These are phyloP conservation scores for Ptychodera flava DNA, from an alignment of 35 echinoderm and acorn worm species.

Conservation along the genomic window DNA sequence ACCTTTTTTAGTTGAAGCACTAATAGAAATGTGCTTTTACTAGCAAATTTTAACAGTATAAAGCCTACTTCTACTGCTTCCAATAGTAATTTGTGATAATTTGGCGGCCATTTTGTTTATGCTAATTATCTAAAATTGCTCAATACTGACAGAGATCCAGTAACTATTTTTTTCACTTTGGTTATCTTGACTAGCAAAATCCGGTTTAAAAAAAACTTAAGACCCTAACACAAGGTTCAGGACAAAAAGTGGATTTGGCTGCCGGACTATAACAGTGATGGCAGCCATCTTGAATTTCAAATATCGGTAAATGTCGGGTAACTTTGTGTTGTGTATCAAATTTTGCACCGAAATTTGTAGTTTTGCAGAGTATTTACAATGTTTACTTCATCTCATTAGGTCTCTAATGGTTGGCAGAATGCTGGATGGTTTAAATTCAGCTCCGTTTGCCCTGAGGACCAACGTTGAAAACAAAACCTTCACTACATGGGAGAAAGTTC, in stretches of 20 bases:
- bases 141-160: too few relatives aligned
- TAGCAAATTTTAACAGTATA: too few relatives aligned
- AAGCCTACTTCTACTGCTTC: too few relatives aligned
- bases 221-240: not conserved
- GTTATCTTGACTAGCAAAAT: too few relatives aligned
- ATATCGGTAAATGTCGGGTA: not conserved
- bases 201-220: too few relatives aligned
- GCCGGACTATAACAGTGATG: not conserved
- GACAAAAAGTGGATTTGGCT: not conserved
- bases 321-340: not conserved
- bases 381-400: not conserved
- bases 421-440: conserved; percentile 44
- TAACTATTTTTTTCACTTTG: too few relatives aligned
- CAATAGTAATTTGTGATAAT: too few relatives aligned
- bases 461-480: not conserved
- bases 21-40: too few relatives aligned
- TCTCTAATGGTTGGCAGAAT: conserved; percentile 39
- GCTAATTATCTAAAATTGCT: too few relatives aligned
- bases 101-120: too few relatives aligned
- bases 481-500: not conserved
- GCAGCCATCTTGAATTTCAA: not conserved
- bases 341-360: not conserved
- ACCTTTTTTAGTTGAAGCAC: too few relatives aligned
- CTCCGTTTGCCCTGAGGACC: not conserved
- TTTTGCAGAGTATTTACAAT: not conserved